Conservation (phyloP, 2,888 invertebrate species). For the Nudaria mundana region DNA sequence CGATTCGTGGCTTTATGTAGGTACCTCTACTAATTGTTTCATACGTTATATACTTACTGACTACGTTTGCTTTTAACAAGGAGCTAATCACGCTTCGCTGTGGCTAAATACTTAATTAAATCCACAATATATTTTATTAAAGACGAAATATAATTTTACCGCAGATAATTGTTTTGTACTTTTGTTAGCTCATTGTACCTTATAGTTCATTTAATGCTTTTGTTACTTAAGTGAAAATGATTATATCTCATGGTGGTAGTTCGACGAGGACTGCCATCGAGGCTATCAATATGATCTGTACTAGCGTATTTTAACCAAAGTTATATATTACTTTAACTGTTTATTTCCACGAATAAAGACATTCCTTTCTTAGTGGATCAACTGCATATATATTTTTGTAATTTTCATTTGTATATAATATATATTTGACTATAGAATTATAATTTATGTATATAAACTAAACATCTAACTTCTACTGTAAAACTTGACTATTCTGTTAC, state of each 20-base stretch:
- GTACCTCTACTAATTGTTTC: no score
- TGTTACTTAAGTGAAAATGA: conserved; percentile 24
- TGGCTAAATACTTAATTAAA: conserved; percentile 27
- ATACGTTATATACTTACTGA: no score
- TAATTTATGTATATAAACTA: conserved; percentile 44
- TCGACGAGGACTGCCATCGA: conserved; percentile 16
- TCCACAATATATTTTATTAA: conserved; percentile 27
- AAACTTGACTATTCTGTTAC: conserved; percentile 59
- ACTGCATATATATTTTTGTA: conserved; percentile 38
- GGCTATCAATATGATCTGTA: conserved; percentile 30
- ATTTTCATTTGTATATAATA: conserved; percentile 40
- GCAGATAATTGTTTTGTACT: conserved; percentile 19
- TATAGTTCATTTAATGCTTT: conserved; percentile 21
- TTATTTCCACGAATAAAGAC: conserved; percentile 28
- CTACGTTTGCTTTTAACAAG: conserved; percentile 20
- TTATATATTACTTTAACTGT: conserved; percentile 24
- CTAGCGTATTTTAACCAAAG: conserved; percentile 25
- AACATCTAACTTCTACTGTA: conserved; percentile 59
- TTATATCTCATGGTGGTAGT: conserved; percentile 13
- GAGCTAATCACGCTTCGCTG: conserved; percentile 25
- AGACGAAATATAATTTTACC: conserved; percentile 13
- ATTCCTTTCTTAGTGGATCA: conserved; percentile 18
- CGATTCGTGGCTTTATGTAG: no score
- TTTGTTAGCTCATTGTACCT: conserved; percentile 17
- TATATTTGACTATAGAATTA: conserved; percentile 30